Conservation (phyloP, 1,140 invertebrate species). For the Thaumatotibia leucotreta region DNA sequence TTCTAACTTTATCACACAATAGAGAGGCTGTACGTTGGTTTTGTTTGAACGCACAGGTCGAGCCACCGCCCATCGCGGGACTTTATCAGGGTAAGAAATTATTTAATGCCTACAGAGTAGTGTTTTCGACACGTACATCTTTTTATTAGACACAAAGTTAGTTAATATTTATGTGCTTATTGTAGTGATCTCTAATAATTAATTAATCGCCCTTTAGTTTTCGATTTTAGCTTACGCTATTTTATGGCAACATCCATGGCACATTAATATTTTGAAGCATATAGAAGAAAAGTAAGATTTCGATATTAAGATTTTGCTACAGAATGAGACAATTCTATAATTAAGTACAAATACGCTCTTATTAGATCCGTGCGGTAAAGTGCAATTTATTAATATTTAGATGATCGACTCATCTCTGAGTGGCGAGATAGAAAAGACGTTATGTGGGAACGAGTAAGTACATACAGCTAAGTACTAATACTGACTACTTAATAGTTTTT, state of each 20-base stretch:
- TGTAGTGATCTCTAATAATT: background rate
- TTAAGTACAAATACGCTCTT: constrained; percentile 8
- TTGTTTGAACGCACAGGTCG: background rate
- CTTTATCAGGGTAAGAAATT: background rate
- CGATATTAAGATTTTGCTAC: constrained; percentile 1
- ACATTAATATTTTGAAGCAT: constrained; percentile 7
- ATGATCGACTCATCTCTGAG: constrained; percentile 17
- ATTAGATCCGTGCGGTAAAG: constrained; percentile 8
- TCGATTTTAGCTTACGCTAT: background rate
- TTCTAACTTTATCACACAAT: background rate
- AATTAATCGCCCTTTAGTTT: background rate
- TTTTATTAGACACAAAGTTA: background rate
- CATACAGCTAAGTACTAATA: constrained; percentile 19
- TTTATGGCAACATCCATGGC: constrained; percentile 2
- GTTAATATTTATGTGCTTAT: background rate
- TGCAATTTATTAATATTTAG: constrained; percentile 19
- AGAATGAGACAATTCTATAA: constrained; percentile 12
- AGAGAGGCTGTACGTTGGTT: background rate
- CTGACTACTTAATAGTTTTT: constrained; percentile 17
- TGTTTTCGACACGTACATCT: background rate
- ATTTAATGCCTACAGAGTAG: background rate
- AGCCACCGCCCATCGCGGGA: background rate
- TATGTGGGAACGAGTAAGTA: constrained; percentile 1
- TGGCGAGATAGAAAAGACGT: constrained; percentile 23
- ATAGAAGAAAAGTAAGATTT: background rate